These are phyloP conservation scores for Leptobrachium leishanense DNA, from an alignment of 2,113 vertebrate genomes.

Conservation along the genomic window DNA sequence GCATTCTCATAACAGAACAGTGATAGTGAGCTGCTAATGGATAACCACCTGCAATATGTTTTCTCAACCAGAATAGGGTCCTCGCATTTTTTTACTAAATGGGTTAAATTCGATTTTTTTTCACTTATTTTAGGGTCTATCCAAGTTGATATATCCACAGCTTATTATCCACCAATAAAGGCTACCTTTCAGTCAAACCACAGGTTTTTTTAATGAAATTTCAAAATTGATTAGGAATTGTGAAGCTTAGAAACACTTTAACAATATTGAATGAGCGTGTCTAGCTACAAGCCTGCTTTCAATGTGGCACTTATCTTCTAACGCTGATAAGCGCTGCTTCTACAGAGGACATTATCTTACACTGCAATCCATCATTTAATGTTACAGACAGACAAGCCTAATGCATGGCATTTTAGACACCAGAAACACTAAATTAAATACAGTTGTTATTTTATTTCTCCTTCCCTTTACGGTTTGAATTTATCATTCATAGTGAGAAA, in stretches of 20 bases:
- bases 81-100: no score
- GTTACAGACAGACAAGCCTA: constrained; percentile 34
- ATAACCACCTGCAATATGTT: no score
- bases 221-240: constrained; percentile 22
- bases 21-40: no score
- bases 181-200: background rate
- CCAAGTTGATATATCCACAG: no score
- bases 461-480: constrained; percentile 7
- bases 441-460: constrained; percentile 26
- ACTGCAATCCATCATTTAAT: constrained; percentile 43
- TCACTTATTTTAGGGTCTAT: no score
- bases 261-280: background rate
- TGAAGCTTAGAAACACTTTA: constrained; percentile 6
- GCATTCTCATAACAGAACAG: no score
- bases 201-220: constrained; percentile 1
- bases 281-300: constrained; percentile 18
- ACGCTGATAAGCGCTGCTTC: constrained; percentile 22
- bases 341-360: constrained; percentile 27
- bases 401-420: constrained; percentile 40
- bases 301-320: constrained; percentile 32
- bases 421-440: constrained; percentile 41
- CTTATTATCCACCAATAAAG: no score
- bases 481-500: constrained; percentile 22
- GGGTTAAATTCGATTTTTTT: no score
- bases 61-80: no score